phyloP scores from a whole-genome alignment of 2,888 invertebrate genomes.

The Bugulina stolonifera region DNA sequence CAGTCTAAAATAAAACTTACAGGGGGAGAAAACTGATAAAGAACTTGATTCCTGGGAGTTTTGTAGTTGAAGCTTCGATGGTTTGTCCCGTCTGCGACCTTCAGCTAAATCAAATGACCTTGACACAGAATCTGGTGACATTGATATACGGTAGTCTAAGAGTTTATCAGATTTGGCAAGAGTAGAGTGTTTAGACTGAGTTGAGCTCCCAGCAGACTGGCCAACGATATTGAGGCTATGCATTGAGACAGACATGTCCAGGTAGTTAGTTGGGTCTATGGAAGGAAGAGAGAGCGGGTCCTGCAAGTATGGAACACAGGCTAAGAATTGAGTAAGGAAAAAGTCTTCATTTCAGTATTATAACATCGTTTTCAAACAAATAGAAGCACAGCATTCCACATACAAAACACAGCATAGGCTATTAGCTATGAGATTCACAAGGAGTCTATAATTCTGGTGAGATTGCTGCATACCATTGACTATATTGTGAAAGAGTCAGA shows the following conservation, averaged over 20 bases:
- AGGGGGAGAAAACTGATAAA: constrained; percentile 1
- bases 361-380: too few relatives aligned
- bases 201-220: background rate
- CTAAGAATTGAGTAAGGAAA: too few relatives aligned
- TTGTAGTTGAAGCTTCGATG: background rate
- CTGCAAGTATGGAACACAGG: background rate
- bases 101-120: constrained; percentile 12
- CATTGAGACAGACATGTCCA: background rate
- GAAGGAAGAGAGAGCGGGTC: constrained; percentile 13
- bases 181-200: background rate
- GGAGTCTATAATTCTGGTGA: too few relatives aligned
- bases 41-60: background rate
- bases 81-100: background rate
- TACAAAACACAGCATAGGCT: too few relatives aligned
- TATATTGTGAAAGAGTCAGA: too few relatives aligned
- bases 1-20: background rate
- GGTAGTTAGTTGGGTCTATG: background rate
- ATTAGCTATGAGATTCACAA: too few relatives aligned
- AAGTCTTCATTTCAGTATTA: too few relatives aligned
- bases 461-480: too few relatives aligned
- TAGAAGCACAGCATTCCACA: too few relatives aligned
- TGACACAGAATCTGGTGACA: constrained; percentile 2
- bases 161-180: background rate
- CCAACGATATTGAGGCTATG: background rate
- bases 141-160: background rate